phyloP scores from a whole-genome alignment of 2,888 invertebrate genomes.

The Drosophila prostipennis region DNA sequence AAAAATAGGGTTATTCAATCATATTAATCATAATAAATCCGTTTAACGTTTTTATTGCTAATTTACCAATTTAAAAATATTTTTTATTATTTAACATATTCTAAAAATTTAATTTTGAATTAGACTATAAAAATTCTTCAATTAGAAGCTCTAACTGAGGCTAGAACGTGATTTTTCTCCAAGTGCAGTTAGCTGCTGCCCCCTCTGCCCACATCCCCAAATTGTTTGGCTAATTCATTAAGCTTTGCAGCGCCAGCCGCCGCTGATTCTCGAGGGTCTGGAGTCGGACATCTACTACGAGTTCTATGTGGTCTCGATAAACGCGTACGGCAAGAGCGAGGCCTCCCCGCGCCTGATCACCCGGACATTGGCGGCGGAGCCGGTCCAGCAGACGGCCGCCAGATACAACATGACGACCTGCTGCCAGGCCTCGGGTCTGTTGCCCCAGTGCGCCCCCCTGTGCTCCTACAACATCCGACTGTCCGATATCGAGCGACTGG shows the following conservation, averaged over 20 bases:
- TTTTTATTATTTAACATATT: too few relatives aligned
- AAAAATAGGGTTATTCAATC: too few relatives aligned
- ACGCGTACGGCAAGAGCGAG: constrained; percentile 91
- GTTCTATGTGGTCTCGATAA: constrained; percentile 91
- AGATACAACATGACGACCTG: constrained; percentile 92
- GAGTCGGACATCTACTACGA: constrained; percentile 91
- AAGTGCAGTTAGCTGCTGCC: constrained; percentile 7
- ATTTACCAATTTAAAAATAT: too few relatives aligned
- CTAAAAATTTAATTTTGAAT: too few relatives aligned
- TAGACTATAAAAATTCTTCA: neutral
- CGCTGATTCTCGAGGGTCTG: constrained; percentile 90
- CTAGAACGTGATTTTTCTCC: too few relatives aligned
- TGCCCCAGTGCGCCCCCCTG: constrained; percentile 88
- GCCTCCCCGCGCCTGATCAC: constrained; percentile 91
- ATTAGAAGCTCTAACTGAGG: too few relatives aligned
- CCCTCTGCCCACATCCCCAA: neutral
- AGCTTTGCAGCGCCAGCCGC: constrained; percentile 86
- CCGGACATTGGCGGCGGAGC: constrained; percentile 86
- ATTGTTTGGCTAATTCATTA: constrained; percentile 65
- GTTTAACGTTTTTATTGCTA: too few relatives aligned
- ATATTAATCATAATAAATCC: too few relatives aligned
- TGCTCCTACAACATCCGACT: constrained; percentile 93
- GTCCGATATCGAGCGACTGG: constrained; percentile 90
- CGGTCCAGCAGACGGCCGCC: constrained; percentile 83
- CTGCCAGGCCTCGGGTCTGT: constrained; percentile 88